These are phyloP conservation scores for Paedocypris micromegethes DNA, from an alignment of 2,797 vertebrate genomes.

Conservation along the genomic window DNA sequence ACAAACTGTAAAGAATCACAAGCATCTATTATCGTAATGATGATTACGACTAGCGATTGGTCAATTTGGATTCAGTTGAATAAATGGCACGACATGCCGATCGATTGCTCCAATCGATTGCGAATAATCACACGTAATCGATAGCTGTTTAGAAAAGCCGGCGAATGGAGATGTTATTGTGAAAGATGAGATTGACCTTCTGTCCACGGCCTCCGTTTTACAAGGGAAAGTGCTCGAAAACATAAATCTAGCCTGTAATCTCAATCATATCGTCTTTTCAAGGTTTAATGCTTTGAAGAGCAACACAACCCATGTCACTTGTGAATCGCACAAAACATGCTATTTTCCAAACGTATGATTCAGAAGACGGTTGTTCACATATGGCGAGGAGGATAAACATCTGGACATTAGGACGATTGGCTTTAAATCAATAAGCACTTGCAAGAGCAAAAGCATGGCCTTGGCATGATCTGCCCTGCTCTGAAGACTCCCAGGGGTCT, in stretches of 20 bases:
- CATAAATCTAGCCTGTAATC: not conserved
- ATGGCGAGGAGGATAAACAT: constrained; percentile 23
- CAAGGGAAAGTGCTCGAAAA: not conserved
- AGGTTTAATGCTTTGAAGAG: constrained; percentile 12
- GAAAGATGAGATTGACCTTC: not conserved
- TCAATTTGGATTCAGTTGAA: not conserved
- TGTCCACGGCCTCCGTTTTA: not conserved
- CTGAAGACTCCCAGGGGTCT: constrained; percentile 15
- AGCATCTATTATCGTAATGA: not conserved
- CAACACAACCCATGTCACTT: constrained; percentile 6
- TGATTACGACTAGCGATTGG: not conserved
- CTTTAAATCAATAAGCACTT: constrained; percentile 34
- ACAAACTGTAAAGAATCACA: not conserved
- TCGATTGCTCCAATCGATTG: not conserved
- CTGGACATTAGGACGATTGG: constrained; percentile 25
- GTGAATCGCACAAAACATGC: constrained; percentile 28
- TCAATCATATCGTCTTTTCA: constrained; percentile 5
- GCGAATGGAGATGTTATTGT: too few species aligned
- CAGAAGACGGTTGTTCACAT: constrained; percentile 18
- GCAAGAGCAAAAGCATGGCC: constrained; percentile 11
- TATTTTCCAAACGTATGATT: constrained; percentile 22
- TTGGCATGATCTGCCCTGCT: constrained; percentile 8
- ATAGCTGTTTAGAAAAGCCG: not conserved
- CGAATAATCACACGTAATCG: not conserved
- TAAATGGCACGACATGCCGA: not conserved